Base-by-base conservation (phyloP, 2,113 vertebrate species). In the Alligator sinensis region DNA sequence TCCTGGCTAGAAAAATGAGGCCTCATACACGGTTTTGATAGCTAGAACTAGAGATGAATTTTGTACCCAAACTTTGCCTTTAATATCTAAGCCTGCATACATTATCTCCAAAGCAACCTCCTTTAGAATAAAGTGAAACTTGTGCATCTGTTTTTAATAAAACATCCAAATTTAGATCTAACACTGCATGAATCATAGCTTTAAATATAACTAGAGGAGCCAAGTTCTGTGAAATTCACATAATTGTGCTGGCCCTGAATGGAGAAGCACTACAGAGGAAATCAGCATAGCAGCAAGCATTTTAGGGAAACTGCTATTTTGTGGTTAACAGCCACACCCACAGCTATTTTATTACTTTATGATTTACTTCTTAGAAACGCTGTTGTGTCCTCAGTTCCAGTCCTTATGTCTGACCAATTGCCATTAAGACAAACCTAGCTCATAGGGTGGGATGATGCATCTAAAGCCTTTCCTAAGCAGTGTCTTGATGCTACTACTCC, bases 61-160 rank as follows among this genome's bases (percentile, higher is more conserved):
- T 74, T 47, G 70, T 74, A 74, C 70, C 70, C 34, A 28, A n/a
- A 54, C 58, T 25, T 27, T n/a, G n/a, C 24, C 30, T 30, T 80
- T 80, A 86, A 86, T 34, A 68, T 80, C 70, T 59, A 22, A 34
- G 17, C 54, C 80, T 70, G 70, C 78, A 61, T 77, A 57, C 30
- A 86, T 86, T 91, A 91, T 86, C 78, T 77, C 78, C 62, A 77
- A 86, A 91, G 28, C 81, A 90, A 57, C 87, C 4, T 0, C 38
- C 54, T 79, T 5, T 19, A 38, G 77, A 57, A 87, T 55, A 64
- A 59, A 30, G 47, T 70, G 28, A 88, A 93, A 76, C 28, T 2
- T 0, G 47, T 2, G 3, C 68, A 70, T 92, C 92, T 95, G 92
- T 75, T 96, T 92, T 92, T 89, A 70, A 90, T 81, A 86, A 90